phyloP scores from a whole-genome alignment of 1,140 invertebrate species.

The Drosophila insularis region DNA sequence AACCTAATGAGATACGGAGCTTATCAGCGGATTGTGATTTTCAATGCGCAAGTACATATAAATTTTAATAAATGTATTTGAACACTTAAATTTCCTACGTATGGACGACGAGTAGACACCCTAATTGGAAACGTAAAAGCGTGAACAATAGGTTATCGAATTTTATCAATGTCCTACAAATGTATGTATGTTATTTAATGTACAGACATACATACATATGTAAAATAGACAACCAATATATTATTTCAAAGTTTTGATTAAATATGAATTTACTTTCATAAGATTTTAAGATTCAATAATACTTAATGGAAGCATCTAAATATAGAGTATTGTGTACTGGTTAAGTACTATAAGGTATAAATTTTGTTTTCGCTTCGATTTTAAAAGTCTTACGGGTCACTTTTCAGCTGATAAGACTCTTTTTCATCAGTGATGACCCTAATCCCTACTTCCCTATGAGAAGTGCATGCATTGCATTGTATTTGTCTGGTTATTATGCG shows the following conservation, averaged over 20 bases:
- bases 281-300: background rate
- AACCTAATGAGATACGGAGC: background rate
- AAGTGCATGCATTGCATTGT: background rate
- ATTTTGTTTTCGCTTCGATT: background rate
- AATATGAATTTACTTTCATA: background rate
- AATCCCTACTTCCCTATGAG: background rate
- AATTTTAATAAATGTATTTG: background rate
- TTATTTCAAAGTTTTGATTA: too few relatives aligned
- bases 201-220: too few relatives aligned
- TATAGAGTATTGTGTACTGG: background rate
- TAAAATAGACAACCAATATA: too few relatives aligned
- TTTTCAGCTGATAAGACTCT: background rate
- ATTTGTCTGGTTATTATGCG: too few relatives aligned
- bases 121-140: too few relatives aligned
- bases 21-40: slow-evolving; percentile 23
- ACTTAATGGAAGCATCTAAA: background rate
- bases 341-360: background rate
- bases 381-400: background rate
- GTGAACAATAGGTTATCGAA: too few relatives aligned
- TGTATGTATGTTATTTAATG: too few relatives aligned
- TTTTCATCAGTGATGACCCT: background rate
- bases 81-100: background rate
- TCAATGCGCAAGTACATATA: background rate
- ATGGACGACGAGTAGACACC: background rate
- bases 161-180: too few relatives aligned